Evolutionary conservation across 2,113 vertebrate genomes (phyloP).

Genomic region (Labrus mixtus): DNA sequence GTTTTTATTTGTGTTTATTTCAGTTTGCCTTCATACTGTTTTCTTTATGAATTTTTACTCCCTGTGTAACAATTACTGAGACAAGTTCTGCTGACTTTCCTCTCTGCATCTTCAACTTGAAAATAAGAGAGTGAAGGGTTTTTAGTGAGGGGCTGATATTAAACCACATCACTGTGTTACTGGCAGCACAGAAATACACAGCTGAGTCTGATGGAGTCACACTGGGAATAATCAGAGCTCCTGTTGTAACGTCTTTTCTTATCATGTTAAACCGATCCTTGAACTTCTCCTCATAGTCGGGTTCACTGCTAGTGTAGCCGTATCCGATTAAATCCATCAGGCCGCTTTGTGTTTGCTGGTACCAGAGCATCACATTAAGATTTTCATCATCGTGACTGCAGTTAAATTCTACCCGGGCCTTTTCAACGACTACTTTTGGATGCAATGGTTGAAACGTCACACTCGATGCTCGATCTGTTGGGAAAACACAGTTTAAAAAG

Average conservation of each 20-base stretch:
- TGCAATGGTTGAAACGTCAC: constrained; percentile 51
- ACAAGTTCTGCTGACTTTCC: no score
- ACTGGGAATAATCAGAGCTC: constrained; percentile 43
- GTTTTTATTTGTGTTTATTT: no score
- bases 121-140: not conserved
- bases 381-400: constrained; percentile 58
- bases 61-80: no score
- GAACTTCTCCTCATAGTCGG: constrained; percentile 39
- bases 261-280: constrained; percentile 32
- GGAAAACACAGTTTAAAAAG: no score
- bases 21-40: no score
- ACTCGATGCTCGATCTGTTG: constrained; percentile 17
- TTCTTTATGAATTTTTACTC: no score
- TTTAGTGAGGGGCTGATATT: constrained; percentile 50
- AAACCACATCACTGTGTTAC: constrained; percentile 67
- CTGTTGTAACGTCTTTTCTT: not conserved
- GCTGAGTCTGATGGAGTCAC: constrained; percentile 51
- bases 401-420: not conserved
- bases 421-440: constrained; percentile 18
- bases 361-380: constrained; percentile 53
- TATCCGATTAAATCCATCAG: constrained; percentile 66
- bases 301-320: not conserved
- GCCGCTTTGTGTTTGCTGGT: constrained; percentile 53
- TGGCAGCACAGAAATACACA: constrained; percentile 78
- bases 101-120: no score